phyloP scores from a whole-genome alignment of 1,140 invertebrate species.

The Plutomurus gul region DNA sequence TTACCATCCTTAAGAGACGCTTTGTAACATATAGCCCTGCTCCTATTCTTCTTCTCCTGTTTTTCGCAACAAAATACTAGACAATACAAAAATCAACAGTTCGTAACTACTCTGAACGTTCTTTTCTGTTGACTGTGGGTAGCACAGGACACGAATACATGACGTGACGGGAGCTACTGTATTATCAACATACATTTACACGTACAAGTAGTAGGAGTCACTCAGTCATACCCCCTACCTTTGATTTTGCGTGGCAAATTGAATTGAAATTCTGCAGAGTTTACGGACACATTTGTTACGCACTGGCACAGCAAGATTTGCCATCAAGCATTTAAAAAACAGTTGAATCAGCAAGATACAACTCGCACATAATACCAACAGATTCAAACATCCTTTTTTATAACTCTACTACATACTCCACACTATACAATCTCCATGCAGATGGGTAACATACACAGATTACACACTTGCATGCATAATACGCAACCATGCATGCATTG shows the following conservation, averaged over 20 bases:
- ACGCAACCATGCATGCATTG: conserved; percentile 17
- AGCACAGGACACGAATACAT: background rate
- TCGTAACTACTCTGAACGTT: no score
- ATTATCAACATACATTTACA: background rate
- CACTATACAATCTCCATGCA: background rate
- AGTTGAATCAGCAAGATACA: no score
- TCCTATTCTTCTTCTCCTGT: conserved; percentile 22
- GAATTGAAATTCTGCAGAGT: conserved; percentile 11
- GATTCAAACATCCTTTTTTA: no score
- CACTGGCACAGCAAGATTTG: background rate
- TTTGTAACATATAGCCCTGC: conserved; percentile 20
- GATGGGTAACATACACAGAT: background rate
- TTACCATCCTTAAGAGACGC: conserved; percentile 17
- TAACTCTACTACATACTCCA: no score
- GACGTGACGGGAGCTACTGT: background rate
- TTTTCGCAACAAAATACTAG: conserved; percentile 25
- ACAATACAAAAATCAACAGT: conserved; percentile 14
- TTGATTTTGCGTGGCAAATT: conserved; percentile 20
- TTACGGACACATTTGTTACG: conserved; percentile 28
- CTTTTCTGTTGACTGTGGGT: background rate
- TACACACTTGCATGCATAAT: no score
- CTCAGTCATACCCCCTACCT: background rate
- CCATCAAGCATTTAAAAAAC: background rate
- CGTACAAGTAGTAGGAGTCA: background rate
- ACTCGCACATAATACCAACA: no score